Base-by-base conservation (phyloP, 2,113 vertebrate genomes). In the Entelurus aequoreus region DNA sequence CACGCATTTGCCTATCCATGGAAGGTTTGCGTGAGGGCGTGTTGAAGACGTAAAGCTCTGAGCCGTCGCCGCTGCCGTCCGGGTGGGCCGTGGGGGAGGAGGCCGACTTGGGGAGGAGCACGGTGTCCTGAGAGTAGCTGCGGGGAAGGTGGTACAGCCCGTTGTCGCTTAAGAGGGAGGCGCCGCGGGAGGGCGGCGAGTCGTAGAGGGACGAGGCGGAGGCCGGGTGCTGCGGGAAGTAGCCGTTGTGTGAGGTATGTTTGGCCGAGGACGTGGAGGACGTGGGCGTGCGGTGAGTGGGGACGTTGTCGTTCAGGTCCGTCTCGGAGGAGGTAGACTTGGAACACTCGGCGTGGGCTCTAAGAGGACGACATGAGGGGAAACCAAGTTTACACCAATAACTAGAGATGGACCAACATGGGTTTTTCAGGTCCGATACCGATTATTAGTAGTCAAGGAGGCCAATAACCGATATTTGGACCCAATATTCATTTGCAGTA, bases 281-380 rank as follows among this genome's bases (percentile, higher is more conserved):
- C 1, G 88, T 90, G 1, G 93, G 88, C 7, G 82, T 90, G 87
- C 93, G 94, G 79, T 95, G 96, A 56, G 90, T 90, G 56, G 94
- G 93, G 73, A 97, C 86, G 54, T 97, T 97, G 87, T 97, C 97
- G 11, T 97, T 98, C 90, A 95, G 95, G 93, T 99, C 97, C 57
- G 95, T 97, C 87, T 98, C 96, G 37, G 94, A 96, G 54, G 93
- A 94, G 83, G 92, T 92, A 83, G 93, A 91, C 85, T 96, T 99
- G 49, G 92, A 90, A 16, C 90, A 92, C 73, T 98, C 94, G 6
- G 87, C 75, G 1, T 92, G 93, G 59, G 88, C 85, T 88, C 96
- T 97, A 65, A 58, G 56, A 51, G 9, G 60, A 15, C 5, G 69
- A 80, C 51, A 62, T 15, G 73, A 1, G 70, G 2, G 42, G 5